Evolutionary conservation across 2,797 vertebrate genomes (phyloP), one percentile per base, ranked within the genome.

Genomic region (Gallinago solitaria): DNA sequence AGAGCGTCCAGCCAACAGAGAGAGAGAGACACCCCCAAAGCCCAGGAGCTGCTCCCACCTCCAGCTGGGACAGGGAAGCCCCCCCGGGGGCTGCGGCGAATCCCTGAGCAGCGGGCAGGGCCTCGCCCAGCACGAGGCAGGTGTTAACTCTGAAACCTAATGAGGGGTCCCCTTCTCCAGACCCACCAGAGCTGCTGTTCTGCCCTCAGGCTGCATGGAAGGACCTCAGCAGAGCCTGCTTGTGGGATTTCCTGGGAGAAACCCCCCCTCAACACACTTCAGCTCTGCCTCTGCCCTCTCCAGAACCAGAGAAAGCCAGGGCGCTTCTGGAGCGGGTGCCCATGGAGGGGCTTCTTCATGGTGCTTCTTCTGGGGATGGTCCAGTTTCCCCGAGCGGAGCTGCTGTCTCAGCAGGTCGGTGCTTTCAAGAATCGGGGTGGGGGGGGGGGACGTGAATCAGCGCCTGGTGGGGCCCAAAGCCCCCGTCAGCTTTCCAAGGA

Each of bases 301-400:
- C 1, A 0, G 30, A n/a, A 64, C 33, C 1, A 4, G 43, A 24
- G n/a, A 30, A 43, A 73, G 16, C 28, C 50, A 5, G 14, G 16
- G 30, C 17, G 45, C 24, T 28, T 20, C 28, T 0, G 1, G 48
- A 54, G 35, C 4, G 0, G 0, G 15, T 9, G n/a, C 11, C 32
- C 23, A 2, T 2, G 0, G 35, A 33, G 20, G 47, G 67, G 54
- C 6, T 1, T 17, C 7, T 5, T 39, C 2, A 1, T 2, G 32
- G 6, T 3, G 16, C 2, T 2, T 15, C 24, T 39, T 39, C 2
- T 1, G 9, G 0, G 67, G 16, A 4, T 17, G 5, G 4, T 12
- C 13, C 43, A 3, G 7, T 21, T 47, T 12, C 50, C 25, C 3
- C 0, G 48, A 14, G 41, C 0, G 0, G 79, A 91, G 76, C 33